phyloP scores from a whole-genome alignment of 2,888 invertebrate genomes.

The Zaprionus lineosus region DNA sequence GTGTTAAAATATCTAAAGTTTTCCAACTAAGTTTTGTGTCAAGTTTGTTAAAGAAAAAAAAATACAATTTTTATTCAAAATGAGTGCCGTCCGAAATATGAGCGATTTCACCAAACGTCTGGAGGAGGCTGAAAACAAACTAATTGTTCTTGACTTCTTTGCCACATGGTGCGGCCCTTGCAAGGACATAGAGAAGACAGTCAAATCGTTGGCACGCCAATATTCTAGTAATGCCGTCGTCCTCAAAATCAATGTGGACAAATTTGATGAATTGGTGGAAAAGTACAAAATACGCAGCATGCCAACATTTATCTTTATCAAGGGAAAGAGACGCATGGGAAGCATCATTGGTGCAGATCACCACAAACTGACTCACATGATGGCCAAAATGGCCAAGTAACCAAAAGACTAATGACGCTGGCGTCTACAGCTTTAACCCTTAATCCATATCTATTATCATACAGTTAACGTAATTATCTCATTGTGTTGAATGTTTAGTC shows the following conservation, averaged over 20 bases:
- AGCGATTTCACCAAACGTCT: constrained; percentile 58
- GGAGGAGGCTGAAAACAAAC: constrained; percentile 44
- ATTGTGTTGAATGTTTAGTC: no score
- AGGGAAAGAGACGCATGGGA: constrained; percentile 47
- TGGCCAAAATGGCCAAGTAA: constrained; percentile 55
- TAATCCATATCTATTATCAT: neutral
- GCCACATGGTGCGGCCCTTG: constrained; percentile 67
- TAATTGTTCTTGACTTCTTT: constrained; percentile 61
- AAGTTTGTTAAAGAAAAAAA: neutral
- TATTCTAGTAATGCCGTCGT: constrained; percentile 45
- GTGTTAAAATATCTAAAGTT: neutral
- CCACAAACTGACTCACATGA: constrained; percentile 47
- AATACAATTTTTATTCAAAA: neutral
- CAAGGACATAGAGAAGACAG: constrained; percentile 51
- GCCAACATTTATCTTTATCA: constrained; percentile 72
- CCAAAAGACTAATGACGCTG: constrained; percentile 9
- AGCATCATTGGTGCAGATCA: constrained; percentile 68
- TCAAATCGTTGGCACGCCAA: constrained; percentile 48
- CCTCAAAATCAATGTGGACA: constrained; percentile 59
- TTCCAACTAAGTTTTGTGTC: neutral
- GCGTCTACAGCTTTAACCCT: constrained; percentile 10
- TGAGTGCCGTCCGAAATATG: constrained; percentile 48
- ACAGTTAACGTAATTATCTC: no score
- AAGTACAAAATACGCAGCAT: constrained; percentile 55
- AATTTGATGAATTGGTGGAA: constrained; percentile 41